Evolutionary conservation across 2,797 vertebrate genomes (phyloP).

Genomic region (Premnoplex brunnescens): DNA sequence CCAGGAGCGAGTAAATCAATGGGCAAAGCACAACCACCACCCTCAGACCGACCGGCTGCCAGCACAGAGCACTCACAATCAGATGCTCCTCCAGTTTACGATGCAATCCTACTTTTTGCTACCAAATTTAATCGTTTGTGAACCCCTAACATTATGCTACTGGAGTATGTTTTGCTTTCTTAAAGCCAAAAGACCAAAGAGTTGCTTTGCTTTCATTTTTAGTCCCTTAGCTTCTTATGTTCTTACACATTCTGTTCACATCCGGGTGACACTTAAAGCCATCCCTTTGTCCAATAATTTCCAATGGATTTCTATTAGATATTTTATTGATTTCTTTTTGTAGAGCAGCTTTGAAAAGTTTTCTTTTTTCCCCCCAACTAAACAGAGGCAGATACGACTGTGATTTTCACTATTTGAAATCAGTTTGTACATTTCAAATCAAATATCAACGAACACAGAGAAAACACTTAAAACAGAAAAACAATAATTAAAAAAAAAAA

Average conservation of each 20-base stretch:
- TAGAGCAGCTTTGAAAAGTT: background rate
- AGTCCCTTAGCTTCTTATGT: background rate
- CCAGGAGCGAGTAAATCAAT: background rate
- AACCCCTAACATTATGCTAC: background rate
- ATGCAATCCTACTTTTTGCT: accelerated
- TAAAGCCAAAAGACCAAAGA: background rate
- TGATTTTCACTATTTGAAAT: background rate
- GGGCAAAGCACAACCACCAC: background rate
- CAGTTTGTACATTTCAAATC: background rate
- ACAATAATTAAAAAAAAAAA: accelerated
- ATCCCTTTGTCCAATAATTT: background rate
- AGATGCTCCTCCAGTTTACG: accelerated
- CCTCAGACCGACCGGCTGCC: accelerated
- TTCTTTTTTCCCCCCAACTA: background rate
- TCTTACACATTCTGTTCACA: background rate
- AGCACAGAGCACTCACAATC: background rate
- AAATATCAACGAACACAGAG: accelerated
- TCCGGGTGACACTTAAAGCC: background rate
- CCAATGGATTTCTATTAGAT: background rate
- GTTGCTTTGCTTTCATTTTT: background rate
- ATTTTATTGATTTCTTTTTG: background rate
- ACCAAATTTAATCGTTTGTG: accelerated
- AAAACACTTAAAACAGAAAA: background rate
- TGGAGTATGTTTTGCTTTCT: background rate
- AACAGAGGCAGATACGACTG: background rate